Evolutionary conservation across 2,113 vertebrate species (phyloP), one percentile per base, ranked within the genome.

Genomic region (Cranoglanis bouderius): DNA sequence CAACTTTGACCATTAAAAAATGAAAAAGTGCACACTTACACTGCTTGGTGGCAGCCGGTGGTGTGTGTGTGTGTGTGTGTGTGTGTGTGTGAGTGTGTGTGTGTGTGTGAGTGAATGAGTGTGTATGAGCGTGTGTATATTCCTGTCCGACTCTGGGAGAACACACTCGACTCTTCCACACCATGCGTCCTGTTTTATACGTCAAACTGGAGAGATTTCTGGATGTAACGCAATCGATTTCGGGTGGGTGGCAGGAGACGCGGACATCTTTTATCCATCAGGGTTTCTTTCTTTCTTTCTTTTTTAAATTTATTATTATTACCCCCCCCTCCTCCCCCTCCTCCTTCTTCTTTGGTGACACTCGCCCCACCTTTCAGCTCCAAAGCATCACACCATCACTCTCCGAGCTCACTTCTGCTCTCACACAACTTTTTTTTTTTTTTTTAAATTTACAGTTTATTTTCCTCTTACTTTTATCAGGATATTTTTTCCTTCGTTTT

Each of bases 201-300:
- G 94, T 93, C 94, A 94, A 85, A 93, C 94, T 93, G 93, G 92
- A 92, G 95, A 80, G 93, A 94, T 95, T 95, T 94, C 94, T 96
- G 93, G 93, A 95, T 94, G 92, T 95, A 96, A 96, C 94, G 94
- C 92, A 96, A 97, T 98, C 95, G 96, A 97, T 97, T 96, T 96
- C 93, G 95, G 96, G 97, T 97, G 96, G 97, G 97, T 97, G 97
- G 97, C 90, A 94, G 92, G 93, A 94, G 94, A 93, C 93, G 94
- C 95, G 94, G 96, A 95, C 96, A 96, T 96, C 94, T 96, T 96
- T 94, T 94, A 94, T 77, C 72, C 85, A 75, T 97, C 94, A 92
- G 94, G 46, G 4, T 81, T 53, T 9, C 10, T 95, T 35, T 21
- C 7, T 35, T 35, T 19, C 5, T 55, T 55, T 19, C 21, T 21